phyloP scores from a whole-genome alignment of 2,888 invertebrate genomes.

The Troilus luridus region DNA sequence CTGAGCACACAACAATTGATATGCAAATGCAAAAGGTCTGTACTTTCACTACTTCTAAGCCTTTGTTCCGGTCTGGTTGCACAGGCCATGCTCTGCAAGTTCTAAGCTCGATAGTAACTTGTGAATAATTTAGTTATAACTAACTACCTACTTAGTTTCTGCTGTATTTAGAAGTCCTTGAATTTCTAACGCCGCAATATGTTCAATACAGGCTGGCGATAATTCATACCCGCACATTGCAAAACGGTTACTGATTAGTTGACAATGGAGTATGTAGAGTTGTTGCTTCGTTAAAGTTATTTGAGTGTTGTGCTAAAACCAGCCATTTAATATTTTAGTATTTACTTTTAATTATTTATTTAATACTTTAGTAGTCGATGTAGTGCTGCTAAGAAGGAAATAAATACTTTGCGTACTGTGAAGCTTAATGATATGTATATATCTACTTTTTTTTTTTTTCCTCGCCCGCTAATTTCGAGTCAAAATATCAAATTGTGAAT shows the following conservation, averaged over 20 bases:
- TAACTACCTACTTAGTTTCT: not conserved
- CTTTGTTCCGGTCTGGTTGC: conserved; percentile 10
- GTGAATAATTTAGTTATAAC: conserved; percentile 1
- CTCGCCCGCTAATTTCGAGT: too few relatives aligned
- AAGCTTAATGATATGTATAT: too few relatives aligned
- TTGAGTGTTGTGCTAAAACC: too few relatives aligned
- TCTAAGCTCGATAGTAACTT: not conserved
- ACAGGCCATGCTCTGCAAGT: not conserved
- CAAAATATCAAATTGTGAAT: too few relatives aligned
- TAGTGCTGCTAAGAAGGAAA: too few relatives aligned
- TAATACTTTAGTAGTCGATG: too few relatives aligned
- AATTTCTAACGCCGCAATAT: not conserved
- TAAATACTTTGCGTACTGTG: too few relatives aligned
- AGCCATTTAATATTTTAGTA: too few relatives aligned
- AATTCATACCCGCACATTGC: not conserved
- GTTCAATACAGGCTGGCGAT: not conserved
- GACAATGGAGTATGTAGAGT: not conserved
- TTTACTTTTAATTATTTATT: too few relatives aligned
- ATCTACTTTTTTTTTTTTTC: too few relatives aligned
- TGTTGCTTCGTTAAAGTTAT: not conserved
- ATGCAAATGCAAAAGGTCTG: not conserved
- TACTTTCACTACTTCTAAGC: conserved; percentile 2
- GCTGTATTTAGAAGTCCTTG: not conserved
- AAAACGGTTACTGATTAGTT: not conserved
- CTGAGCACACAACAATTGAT: conserved; percentile 8